Percentiles rank a stretch among this genome's conserved stretches.
Evolutionary conservation across 2,888 invertebrate genomes (phyloP).

Genomic region (Pachycephus smyrnensis): DNA sequence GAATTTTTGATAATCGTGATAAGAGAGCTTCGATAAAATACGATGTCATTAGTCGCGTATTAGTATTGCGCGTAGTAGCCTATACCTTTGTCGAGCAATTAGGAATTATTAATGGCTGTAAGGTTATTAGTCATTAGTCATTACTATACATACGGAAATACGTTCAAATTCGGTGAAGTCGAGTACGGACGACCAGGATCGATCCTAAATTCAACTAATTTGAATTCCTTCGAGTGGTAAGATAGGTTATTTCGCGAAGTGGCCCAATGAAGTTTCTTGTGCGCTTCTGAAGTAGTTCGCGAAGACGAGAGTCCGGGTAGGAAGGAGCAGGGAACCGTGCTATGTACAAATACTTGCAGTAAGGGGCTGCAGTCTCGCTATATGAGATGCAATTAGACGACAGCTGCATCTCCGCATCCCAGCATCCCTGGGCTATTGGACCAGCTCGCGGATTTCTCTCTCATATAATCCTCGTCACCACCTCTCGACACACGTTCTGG

Average conservation of each 20-base stretch:
- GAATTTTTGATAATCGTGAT: not conserved
- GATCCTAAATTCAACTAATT: not conserved
- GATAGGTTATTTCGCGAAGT: slow-evolving; percentile 37
- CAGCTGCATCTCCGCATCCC: slow-evolving; percentile 13
- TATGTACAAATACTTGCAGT: not conserved
- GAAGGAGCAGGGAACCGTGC: not conserved
- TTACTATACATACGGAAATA: not conserved
- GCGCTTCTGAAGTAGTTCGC: slow-evolving; percentile 44
- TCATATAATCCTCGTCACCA: slow-evolving; percentile 12
- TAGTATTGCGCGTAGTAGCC: not conserved
- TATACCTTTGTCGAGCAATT: not conserved
- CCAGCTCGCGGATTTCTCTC: slow-evolving; percentile 5
- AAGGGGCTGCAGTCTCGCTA: slow-evolving; percentile 38
- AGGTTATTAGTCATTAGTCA: not conserved
- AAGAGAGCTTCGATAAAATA: not conserved
- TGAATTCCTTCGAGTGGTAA: not conserved
- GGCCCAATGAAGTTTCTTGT: slow-evolving; percentile 50
- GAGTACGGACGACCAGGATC: not conserved
- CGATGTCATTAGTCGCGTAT: not conserved
- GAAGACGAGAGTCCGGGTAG: not conserved
- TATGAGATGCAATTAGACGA: slow-evolving; percentile 48
- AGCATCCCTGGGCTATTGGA: not conserved
- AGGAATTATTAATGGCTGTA: not conserved
- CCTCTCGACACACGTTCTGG: slow-evolving; percentile 15
- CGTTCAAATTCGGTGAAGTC: not conserved